Evolutionary conservation across 2,888 invertebrate genomes (phyloP).

Genomic region (Zaprionus obscuricornis): DNA sequence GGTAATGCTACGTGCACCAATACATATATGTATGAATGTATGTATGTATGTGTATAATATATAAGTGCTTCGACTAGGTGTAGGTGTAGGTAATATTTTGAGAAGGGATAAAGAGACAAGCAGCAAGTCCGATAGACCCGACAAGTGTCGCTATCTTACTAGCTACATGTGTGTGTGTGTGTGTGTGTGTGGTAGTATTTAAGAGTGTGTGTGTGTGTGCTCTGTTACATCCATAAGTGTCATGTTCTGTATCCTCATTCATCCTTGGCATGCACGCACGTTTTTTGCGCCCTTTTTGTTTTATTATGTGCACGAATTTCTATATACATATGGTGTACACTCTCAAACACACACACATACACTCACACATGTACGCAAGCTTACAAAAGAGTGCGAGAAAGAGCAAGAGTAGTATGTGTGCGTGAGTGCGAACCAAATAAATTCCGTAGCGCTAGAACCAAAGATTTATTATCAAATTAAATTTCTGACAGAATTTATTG

Average conservation of each 20-base stretch:
- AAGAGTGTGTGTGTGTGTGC: slow-evolving; percentile 21
- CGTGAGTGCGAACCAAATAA: slow-evolving; percentile 81
- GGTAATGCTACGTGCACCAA: slow-evolving; percentile 24
- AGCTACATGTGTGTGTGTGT: slow-evolving; percentile 8
- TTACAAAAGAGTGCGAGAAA: slow-evolving; percentile 21
- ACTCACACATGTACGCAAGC: slow-evolving; percentile 28
- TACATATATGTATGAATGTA: slow-evolving; percentile 11
- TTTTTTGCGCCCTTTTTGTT: slow-evolving; percentile 77
- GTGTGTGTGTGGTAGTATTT: slow-evolving; percentile 24
- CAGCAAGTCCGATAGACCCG: slow-evolving; percentile 17
- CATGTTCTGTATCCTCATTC: slow-evolving; percentile 79
- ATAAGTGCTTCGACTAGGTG: neutral
- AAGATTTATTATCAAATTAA: slow-evolving; percentile 85
- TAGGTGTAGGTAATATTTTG: slow-evolving; percentile 46
- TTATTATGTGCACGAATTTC: slow-evolving; percentile 77
- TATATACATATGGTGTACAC: slow-evolving; percentile 36
- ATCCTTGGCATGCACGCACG: slow-evolving; percentile 80
- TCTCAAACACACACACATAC: slow-evolving; percentile 24
- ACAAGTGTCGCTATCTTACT: slow-evolving; percentile 30
- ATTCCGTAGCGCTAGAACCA: slow-evolving; percentile 84
- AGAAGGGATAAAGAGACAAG: slow-evolving; percentile 53
- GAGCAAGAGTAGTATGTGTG: slow-evolving; percentile 49
- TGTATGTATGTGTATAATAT: neutral
- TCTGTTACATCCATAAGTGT: slow-evolving; percentile 78
- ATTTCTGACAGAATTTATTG: slow-evolving; percentile 85